Evolutionary conservation across 2,113 vertebrate species (phyloP).

Genomic region (Eurystomus gularis): DNA sequence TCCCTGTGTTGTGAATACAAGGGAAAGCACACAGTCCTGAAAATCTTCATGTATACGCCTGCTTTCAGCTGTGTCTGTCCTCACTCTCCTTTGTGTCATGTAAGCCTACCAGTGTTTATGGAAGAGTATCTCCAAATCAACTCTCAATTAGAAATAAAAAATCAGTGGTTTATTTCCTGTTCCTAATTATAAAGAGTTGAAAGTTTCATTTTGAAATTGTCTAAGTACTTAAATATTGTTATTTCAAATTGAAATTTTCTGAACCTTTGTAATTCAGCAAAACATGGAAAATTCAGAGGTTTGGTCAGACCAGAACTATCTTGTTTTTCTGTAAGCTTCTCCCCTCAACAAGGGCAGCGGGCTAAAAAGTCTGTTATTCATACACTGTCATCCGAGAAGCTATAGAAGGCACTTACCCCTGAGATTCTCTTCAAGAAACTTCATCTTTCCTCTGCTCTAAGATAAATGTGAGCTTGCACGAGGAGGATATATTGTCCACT

Average conservation of each 20-base stretch:
- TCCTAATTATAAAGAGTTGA: background rate
- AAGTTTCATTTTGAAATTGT: background rate
- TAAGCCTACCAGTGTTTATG: background rate
- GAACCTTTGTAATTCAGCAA: background rate
- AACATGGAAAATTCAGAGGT: background rate
- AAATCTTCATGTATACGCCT: background rate
- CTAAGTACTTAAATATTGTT: background rate
- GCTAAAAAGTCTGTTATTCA: background rate
- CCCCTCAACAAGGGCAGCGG: background rate
- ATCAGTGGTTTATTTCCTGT: background rate
- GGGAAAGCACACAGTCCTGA: background rate
- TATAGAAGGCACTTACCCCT: background rate
- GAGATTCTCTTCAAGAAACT: background rate
- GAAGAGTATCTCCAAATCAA: background rate
- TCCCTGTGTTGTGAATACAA: background rate
- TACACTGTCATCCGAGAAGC: background rate
- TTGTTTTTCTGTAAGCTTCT: background rate
- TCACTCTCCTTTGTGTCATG: background rate
- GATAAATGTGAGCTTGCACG: background rate
- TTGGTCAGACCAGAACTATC: background rate
- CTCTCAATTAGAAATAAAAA: background rate
- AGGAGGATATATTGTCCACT: slow-evolving; percentile 1
- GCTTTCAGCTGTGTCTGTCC: background rate
- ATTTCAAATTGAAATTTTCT: background rate
- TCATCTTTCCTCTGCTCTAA: background rate